A percentile compares a stretch with the other conserved stretches of the same genome.
Conservation (phyloP, 2,113 vertebrate species). For the Trinectes maculatus region DNA sequence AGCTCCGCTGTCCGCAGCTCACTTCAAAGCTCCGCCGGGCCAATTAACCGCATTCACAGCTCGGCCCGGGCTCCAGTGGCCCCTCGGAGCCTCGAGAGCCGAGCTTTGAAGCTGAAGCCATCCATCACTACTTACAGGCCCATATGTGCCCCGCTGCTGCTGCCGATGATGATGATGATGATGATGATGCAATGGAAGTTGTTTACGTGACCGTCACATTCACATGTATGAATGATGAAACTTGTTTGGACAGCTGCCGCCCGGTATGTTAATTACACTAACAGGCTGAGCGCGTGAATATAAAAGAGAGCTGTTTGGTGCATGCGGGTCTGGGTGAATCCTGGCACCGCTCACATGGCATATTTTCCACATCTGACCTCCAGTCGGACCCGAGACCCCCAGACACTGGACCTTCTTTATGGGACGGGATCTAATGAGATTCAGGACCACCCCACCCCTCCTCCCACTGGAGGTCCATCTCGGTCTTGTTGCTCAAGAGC, state of each 20-base stretch:
- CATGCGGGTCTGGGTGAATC: slow-evolving; percentile 47
- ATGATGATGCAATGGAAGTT: slow-evolving; percentile 14
- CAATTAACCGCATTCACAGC: slow-evolving; percentile 55
- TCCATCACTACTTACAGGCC: not conserved
- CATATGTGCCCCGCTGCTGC: too few species aligned
- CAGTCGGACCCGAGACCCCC: slow-evolving; percentile 41
- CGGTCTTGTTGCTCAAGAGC: slow-evolving; percentile 74
- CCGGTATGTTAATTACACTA: slow-evolving; percentile 40
- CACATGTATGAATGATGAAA: slow-evolving; percentile 26
- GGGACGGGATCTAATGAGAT: slow-evolving; percentile 75
- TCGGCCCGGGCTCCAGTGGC: slow-evolving; percentile 9
- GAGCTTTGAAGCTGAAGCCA: slow-evolving; percentile 3
- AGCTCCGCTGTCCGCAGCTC: slow-evolving; percentile 12
- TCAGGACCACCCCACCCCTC: slow-evolving; percentile 45
- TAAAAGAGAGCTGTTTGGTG: slow-evolving; percentile 44
- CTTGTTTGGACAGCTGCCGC: slow-evolving; percentile 50
- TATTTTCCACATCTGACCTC: slow-evolving; percentile 73
- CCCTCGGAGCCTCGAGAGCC: slow-evolving; percentile 26
- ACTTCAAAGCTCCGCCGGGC: slow-evolving; percentile 63
- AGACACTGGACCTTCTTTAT: slow-evolving; percentile 80
- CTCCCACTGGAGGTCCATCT: slow-evolving; percentile 48
- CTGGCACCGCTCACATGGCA: slow-evolving; percentile 60
- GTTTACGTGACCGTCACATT: slow-evolving; percentile 3
- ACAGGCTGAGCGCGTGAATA: slow-evolving; percentile 37
- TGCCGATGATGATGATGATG: too few species aligned